Evolutionary conservation across 2,113 vertebrate species (phyloP), one percentile per base, ranked within the genome.

Genomic region (Setophaga kirtlandii): DNA sequence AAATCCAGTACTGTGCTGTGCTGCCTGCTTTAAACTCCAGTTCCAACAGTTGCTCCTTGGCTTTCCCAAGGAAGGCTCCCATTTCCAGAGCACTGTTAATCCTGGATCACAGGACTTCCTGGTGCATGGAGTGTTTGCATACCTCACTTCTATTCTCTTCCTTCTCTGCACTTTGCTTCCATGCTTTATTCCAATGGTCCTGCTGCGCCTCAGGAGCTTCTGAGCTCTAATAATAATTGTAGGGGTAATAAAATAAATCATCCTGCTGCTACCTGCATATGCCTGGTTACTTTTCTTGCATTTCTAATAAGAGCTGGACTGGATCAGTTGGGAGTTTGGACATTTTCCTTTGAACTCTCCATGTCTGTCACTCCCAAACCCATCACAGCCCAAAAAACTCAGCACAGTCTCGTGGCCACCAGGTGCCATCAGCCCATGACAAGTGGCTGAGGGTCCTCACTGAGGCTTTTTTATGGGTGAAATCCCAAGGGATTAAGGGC

Each of bases 181-280:
- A 6, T 74, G 37, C 74, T 93, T 94, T 86, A 83, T 67, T 74
- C 92, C 60, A 83, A 46, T 8, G 15, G 28, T 46, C 75, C 90
- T 77, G 50, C 87, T 86, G 90, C 23, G 82, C 94, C 93, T 83
- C 62, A 39, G 47, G 87, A 88, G 84, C 59, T 93, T 49, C 89
- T 85, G 67, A 91, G 10, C 67, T 88, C 84, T 31, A 77, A 70
- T 87, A 91, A 87, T 81, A 83, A 90, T 93, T 39, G 60, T 37
- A 60, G 52, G 49, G 75, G 60, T 79, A 59, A 85, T 62, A 87
- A 88, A 62, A 93, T 65, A 80, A 93, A 90, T 73, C 78, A 39
- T 67, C 55, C 62, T 63, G 63, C 50, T 63, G 75, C 78, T 74
- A 67, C 90, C 87, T 93, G 74, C 47, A 7, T 73, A 59, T 68